Percentiles rank a stretch among this genome's conserved stretches.
These are phyloP conservation scores for Brachyhypopomus occidentalis DNA, from an alignment of 2,113 vertebrate genomes.

Conservation along the genomic window DNA sequence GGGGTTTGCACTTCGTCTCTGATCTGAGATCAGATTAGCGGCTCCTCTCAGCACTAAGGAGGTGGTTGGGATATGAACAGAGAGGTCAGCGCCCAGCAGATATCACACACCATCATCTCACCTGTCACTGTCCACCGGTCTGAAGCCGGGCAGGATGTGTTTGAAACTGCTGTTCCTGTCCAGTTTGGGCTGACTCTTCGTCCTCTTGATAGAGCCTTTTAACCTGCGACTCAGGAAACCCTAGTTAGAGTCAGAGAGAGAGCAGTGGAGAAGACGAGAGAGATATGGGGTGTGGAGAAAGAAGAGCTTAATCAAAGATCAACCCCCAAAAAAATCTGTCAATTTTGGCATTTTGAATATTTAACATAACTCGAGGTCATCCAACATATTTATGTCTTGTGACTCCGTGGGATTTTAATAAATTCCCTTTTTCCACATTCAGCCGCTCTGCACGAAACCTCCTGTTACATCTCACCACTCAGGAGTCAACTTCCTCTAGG, in stretches of 20 bases:
- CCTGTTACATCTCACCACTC: conserved; percentile 26
- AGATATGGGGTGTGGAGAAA: neutral
- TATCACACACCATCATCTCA: conserved; percentile 59
- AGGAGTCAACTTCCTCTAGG: conserved; percentile 44
- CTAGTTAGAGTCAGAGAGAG: conserved; percentile 52
- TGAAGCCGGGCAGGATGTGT: conserved; percentile 94
- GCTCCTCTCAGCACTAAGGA: no score
- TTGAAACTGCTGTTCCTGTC: conserved; percentile 99
- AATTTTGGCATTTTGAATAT: neutral
- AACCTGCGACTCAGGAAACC: conserved; percentile 77
- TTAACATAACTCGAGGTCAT: conserved; percentile 8
- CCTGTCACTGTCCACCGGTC: conserved; percentile 94
- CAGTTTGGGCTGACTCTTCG: conserved; percentile 98
- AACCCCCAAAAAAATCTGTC: no score
- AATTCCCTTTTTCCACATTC: conserved; percentile 13
- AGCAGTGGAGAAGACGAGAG: neutral
- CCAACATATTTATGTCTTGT: neutral
- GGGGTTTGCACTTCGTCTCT: no score
- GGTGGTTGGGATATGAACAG: no score
- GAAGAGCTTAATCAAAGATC: neutral
- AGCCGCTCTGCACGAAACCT: conserved; percentile 12
- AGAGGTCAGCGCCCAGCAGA: no score
- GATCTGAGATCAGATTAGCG: no score
- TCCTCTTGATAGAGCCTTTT: conserved; percentile 98
- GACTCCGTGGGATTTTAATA: neutral